These are phyloP conservation scores for Decapterus maruadsi DNA, from an alignment of 2,797 vertebrate species.

Conservation along the genomic window DNA sequence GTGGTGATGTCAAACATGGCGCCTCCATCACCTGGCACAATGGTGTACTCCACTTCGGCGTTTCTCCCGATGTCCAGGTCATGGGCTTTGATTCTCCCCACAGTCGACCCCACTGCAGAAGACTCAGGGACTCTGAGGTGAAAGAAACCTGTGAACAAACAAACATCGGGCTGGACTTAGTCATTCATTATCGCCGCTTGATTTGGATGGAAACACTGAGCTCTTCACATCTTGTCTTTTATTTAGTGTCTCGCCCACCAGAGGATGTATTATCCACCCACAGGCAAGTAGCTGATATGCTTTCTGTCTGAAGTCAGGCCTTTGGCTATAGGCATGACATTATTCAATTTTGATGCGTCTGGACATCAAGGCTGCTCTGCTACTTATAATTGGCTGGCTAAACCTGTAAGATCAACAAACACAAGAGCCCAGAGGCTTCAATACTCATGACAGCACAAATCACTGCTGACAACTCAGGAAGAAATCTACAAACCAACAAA, in stretches of 20 bases:
- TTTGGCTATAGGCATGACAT: conserved; percentile 57
- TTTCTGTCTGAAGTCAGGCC: conserved; percentile 57
- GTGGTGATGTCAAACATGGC: conserved; percentile 96
- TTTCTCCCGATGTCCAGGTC: conserved; percentile 96
- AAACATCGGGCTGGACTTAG: conserved; percentile 24
- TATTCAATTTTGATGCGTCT: conserved; percentile 60
- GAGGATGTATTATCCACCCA: conserved; percentile 44
- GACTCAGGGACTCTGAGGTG: conserved; percentile 96
- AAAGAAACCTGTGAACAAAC: conserved; percentile 91
- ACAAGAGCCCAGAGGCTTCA: conserved; percentile 26
- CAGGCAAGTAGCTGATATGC: conserved; percentile 43
- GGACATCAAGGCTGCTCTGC: conserved; percentile 59
- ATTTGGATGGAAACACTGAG: conserved; percentile 29
- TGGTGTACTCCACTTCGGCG: conserved; percentile 97
- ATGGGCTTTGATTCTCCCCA: conserved; percentile 97
- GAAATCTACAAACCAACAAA: conserved; percentile 43
- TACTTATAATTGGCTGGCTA: conserved; percentile 58
- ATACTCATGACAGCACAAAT: conserved; percentile 28
- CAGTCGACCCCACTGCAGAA: conserved; percentile 90
- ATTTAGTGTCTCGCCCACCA: conserved; percentile 19
- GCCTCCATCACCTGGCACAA: conserved; percentile 96
- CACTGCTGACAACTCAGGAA: conserved; percentile 7
- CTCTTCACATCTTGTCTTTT: conserved; percentile 40
- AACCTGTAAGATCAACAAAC: conserved; percentile 55
- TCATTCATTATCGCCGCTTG: conserved; percentile 43